Conservation (phyloP, 2,888 invertebrate genomes). For the Agrotis exclamationis region DNA sequence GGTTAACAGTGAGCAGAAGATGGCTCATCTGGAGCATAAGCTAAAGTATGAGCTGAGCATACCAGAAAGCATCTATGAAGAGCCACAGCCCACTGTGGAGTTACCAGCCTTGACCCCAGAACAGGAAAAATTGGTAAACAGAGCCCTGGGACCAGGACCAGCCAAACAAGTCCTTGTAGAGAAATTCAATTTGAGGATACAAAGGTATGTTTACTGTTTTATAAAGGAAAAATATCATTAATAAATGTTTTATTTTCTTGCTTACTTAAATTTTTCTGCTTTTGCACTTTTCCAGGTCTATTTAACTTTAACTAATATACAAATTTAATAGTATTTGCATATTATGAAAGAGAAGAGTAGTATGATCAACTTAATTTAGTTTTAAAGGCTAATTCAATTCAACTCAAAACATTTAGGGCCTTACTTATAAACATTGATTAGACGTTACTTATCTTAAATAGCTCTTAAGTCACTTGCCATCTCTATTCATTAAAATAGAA, state of each 20-base stretch:
- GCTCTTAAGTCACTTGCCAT: too few species aligned
- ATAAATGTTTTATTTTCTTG: not conserved
- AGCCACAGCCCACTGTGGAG: constrained; percentile 82
- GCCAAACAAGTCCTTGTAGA: constrained; percentile 92
- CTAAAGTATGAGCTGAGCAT: constrained; percentile 86
- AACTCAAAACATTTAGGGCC: too few species aligned
- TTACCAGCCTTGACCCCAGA: constrained; percentile 93
- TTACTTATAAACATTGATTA: too few species aligned
- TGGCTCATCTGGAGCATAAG: constrained; percentile 85
- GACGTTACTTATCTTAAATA: too few species aligned
- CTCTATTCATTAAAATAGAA: too few species aligned
- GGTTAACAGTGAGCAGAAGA: constrained; percentile 86
- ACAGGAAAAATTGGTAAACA: constrained; percentile 91
- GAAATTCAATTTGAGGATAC: constrained; percentile 89
- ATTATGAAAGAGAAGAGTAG: not conserved
- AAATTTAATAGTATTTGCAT: not conserved
- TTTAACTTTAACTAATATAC: too few species aligned
- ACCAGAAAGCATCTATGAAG: constrained; percentile 89
- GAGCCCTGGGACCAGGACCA: constrained; percentile 91
- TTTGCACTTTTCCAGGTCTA: constrained; percentile 3
- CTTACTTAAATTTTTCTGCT: not conserved
- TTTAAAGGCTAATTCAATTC: not conserved
- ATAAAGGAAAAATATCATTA: not conserved
- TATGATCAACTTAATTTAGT: not conserved
- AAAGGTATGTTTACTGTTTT: constrained; percentile 73